Percentiles rank a stretch among this genome's conserved stretches.
phyloP scores from a whole-genome alignment of 2,113 vertebrate genomes.

The Thalassarche chlororhynchos region DNA sequence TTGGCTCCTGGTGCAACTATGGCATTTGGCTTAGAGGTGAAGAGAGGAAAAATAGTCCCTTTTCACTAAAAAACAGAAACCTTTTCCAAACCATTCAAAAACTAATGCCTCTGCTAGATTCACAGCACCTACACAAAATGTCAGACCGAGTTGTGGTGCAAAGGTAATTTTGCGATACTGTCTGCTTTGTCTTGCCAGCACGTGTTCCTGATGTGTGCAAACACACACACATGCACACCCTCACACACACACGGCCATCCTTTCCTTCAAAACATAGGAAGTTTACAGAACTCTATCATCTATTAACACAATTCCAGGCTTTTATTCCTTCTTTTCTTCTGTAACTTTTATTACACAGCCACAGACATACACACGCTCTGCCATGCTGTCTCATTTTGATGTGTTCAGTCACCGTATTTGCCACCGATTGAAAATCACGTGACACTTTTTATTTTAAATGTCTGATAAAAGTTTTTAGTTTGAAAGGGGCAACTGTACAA shows the following conservation, averaged over 20 bases:
- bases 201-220: neutral
- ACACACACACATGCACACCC: neutral
- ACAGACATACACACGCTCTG: neutral
- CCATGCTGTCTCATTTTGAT: neutral
- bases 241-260: neutral
- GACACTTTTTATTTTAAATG: slow-evolving; percentile 24
- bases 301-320: neutral
- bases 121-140: neutral
- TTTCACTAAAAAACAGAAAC: neutral
- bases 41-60: neutral
- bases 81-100: neutral
- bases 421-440: neutral
- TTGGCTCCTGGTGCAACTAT: neutral
- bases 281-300: neutral
- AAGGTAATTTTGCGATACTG: neutral
- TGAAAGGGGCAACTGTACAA: slow-evolving; percentile 72
- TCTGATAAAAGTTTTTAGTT: slow-evolving; percentile 61
- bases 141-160: neutral
- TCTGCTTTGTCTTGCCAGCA: neutral
- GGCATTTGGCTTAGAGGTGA: neutral
- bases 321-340: neutral
- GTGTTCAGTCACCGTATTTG: neutral
- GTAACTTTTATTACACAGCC: slow-evolving; percentile 1
- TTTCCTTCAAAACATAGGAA: neutral
- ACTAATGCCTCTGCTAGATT: neutral